Base-by-base conservation (phyloP, 1,140 invertebrate genomes). In the Artemia franciscana region DNA sequence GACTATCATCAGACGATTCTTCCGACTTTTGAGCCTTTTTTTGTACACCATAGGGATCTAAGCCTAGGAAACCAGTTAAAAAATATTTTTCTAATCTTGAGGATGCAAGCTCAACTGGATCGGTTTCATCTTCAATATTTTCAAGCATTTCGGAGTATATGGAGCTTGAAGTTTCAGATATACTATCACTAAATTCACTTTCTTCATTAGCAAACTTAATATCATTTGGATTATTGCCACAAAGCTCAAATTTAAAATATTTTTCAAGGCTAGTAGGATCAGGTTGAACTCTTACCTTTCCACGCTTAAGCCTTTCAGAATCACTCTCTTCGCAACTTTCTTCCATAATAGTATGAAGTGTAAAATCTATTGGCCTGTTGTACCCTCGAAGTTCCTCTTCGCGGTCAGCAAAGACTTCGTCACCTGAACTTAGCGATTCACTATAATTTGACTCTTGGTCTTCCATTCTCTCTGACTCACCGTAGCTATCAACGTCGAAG, bases 41-140 rank as follows among this genome's bases (percentile, higher is more conserved):
- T 59, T 25, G 28, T 58, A 63, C 51, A 56, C 27, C 56, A 18
- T 60, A 57, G n/a, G 56, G 26, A 21, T 81, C 82, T 62, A 88
- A 86, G 3, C 85, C 85, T 73, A 88, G 82, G 67, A 90, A 87
- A 9, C 85, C 86, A 0, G 84, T 85, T 0, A 89, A 72, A 72
- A 91, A 92, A 73, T 93, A 92, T 71, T 91, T 91, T 71, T 93
- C 88, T 39, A 91, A 70, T 23, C 88, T 78, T 0, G 87, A 89
- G 0, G 86, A 86, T 59, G 86, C 86, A 57, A 88, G 68, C 26
- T 88, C 85, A n/a, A 80, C 79, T 5, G 78, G 78, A 67, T 81
- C 80, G 59, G 69, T 65, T 25, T 80, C 79, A 1, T 77, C 74
- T 1, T 76, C 76, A 7, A 80, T 66, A 0, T 84, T 85, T 67